These are phyloP conservation scores for Sarcoramphus papa DNA, from an alignment of 2,797 vertebrate genomes.

Conservation along the genomic window DNA sequence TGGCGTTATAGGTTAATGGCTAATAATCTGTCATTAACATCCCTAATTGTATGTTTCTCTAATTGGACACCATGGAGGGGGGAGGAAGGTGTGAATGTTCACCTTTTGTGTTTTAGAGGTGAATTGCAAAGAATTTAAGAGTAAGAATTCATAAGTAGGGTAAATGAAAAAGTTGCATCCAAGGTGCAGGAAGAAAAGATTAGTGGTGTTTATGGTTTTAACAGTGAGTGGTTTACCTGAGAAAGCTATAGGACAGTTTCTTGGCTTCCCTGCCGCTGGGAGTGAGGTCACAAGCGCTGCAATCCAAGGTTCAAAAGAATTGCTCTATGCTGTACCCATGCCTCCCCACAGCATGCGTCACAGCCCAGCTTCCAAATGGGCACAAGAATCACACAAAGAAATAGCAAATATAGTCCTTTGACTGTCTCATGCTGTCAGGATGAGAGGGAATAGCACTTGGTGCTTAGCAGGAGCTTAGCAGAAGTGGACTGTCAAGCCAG, in stretches of 20 bases:
- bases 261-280: not conserved
- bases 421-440: not conserved
- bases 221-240: not conserved
- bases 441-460: not conserved
- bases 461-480: not conserved
- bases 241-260: not conserved
- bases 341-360: not conserved
- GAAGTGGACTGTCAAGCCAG: not conserved
- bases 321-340: not conserved
- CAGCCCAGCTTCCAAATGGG: not conserved
- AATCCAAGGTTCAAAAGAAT: not conserved
- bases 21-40: constrained; percentile 46
- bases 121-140: not conserved
- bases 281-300: not conserved
- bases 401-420: not conserved
- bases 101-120: not conserved
- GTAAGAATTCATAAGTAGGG: not conserved
- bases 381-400: not conserved
- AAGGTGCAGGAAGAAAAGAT: not conserved
- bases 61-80: not conserved
- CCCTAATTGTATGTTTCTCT: constrained; percentile 20
- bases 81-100: not conserved
- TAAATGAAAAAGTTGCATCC: not conserved
- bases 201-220: not conserved
- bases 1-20: not conserved